These are phyloP conservation scores for Meiosimyza decipiens DNA, from an alignment of 2,888 invertebrate genomes.

Conservation along the genomic window DNA sequence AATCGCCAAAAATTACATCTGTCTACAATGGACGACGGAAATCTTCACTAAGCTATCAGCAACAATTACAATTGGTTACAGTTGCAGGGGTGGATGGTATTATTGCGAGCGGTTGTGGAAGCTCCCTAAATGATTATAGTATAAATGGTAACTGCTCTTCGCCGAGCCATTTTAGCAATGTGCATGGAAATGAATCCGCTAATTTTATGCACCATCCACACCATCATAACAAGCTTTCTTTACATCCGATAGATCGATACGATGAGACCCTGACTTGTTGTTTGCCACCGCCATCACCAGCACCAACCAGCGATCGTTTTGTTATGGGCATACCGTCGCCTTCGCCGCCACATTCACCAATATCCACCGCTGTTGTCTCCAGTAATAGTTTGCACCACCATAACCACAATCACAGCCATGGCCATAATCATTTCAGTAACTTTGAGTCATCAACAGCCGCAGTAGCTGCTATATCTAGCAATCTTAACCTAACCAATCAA, in stretches of 20 bases:
- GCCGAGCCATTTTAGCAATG: constrained; percentile 40
- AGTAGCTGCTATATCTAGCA: not conserved
- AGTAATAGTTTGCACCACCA: constrained; percentile 32
- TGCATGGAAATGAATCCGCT: constrained; percentile 52
- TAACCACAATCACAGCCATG: constrained; percentile 31
- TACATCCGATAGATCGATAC: constrained; percentile 54
- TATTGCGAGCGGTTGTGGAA: constrained; percentile 24
- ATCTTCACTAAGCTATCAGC: constrained; percentile 57
- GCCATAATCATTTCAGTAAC: constrained; percentile 17
- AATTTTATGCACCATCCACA: constrained; percentile 46
- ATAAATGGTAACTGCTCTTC: not conserved
- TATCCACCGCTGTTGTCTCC: not conserved
- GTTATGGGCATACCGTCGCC: constrained; percentile 53
- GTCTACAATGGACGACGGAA: constrained; percentile 50
- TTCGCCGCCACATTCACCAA: constrained; percentile 24
- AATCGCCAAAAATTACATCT: constrained; percentile 15
- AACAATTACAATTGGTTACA: constrained; percentile 50
- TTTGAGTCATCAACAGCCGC: not conserved
- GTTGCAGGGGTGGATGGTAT: constrained; percentile 44
- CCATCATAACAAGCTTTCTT: constrained; percentile 50
- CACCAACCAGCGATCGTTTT: constrained; percentile 64
- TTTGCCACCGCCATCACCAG: constrained; percentile 66
- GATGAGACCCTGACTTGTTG: constrained; percentile 61
- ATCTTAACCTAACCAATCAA: constrained; percentile 15
- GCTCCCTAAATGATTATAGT: not conserved